Base-by-base conservation (phyloP, 2,888 invertebrate genomes). In the Troilus luridus region DNA sequence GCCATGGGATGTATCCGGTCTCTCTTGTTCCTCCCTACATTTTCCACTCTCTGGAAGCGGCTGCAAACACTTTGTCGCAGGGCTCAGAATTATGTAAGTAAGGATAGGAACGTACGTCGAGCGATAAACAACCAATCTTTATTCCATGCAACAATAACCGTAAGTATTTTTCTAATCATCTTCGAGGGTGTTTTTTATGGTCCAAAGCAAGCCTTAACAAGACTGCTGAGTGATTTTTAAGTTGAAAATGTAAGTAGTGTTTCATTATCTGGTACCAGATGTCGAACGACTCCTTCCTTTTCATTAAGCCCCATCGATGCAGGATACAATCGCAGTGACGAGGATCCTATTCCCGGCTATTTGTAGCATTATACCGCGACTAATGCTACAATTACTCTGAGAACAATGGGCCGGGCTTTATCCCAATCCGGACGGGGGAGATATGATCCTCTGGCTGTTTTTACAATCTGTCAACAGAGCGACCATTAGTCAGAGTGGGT, bases 401-500 rank as follows among this genome's bases (percentile, higher is more conserved):
- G 72, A 85, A 85, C 81, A 85, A 85, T 85, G 81, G 21, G 8
- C 21, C 21, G 56, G 41, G 56, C 81, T 85, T 56, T 85, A 85
- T 85, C 19, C 81, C 56, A 56, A 85, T 41, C 81, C 81, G 21
- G n/a, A 56, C 21, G 56, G 81, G 56, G 81, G 81, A 85, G 81
- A 85, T 85, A 85, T 85, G 81, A 85, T 85, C 81, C 81, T 56
- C 56, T 0, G 81, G 56, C 81, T 85, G 81, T 85, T 85, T 85
- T 85, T 85, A 85, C 81, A 85, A 85, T 85, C 81, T 85, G 81
- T 85, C 81, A 85, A 56, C 41, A 85, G 62, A 64, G 64, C 81
- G 60, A 60, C 88, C 88, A 88, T 88, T 88, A 88, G 88, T 88
- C 88, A 88, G 88, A 60, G 41, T 88, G 17, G 60, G 88, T 54